Evolutionary conservation across 30 jellyfish, hydroid and myxozoan genomes (phyloP), one percentile per base, ranked within the genome.

Genomic region (Chrysaora quinquecirrha): DNA sequence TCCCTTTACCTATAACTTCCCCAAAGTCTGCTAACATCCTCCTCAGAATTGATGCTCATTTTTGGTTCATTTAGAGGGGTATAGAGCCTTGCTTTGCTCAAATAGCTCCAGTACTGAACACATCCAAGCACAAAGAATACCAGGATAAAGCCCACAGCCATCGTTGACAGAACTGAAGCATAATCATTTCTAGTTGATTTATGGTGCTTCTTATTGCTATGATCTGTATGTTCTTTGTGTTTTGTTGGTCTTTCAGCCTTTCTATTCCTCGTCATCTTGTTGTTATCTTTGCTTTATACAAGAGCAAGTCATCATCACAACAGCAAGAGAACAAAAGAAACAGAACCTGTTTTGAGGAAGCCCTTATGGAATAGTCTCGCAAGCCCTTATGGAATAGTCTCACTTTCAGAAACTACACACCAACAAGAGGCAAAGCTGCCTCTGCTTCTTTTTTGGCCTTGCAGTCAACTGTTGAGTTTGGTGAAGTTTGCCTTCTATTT

Each of bases 1-100:
- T n/a, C n/a, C n/a, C n/a, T n/a, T n/a, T 54, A 93, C 98, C 98
- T 93, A 96, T 93, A 93, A 23, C 96, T 74, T 6, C 98, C 98
- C 98, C 98, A 93, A 34, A 93, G 75, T 61, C 84, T 67, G 46
- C 73, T 70, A 23, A 69, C 48, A 3, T 30, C 94, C 27, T 73
- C 92, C 11, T 56, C n/a, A 1, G 76, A 18, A 12, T 69, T 69
- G 1, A 52, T 78, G 18, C 87, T 96, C 76, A 86, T 87, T 64
- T 81, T 82, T 30, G 97, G 97, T 11, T 67, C 96, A 33, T 56
- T 62, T 0, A 86, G 48, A 0, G 98, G 98, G 43, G 88, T 89
- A 52, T 93, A 76, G 0, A 75, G 38, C 76, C 91, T 82, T 47
- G 91, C 83, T 28, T 61, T 56, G 23, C 71, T 71, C 35, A 63